Conservation (phyloP, 2,113 vertebrate species). For the Sylvietta virens region DNA sequence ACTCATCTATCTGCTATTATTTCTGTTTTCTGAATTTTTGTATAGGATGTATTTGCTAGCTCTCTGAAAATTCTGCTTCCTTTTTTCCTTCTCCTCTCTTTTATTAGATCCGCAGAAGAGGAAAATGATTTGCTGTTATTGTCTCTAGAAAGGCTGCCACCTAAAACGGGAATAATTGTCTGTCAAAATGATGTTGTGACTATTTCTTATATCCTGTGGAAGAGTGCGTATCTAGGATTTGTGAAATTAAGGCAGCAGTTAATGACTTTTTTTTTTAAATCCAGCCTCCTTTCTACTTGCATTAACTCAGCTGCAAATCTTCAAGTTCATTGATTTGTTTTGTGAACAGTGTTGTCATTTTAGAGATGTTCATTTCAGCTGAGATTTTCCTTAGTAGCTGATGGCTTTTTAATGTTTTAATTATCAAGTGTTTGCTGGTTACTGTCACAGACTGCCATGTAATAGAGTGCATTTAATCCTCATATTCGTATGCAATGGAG, state of each 20-base stretch:
- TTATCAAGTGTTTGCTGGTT: neutral
- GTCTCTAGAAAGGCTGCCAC: neutral
- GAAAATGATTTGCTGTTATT: neutral
- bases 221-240: fast-evolving
- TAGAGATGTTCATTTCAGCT: neutral
- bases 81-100: neutral
- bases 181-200: neutral
- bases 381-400: neutral
- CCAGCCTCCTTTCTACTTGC: neutral
- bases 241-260: neutral
- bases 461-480: neutral
- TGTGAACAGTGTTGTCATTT: neutral
- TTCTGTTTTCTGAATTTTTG: neutral
- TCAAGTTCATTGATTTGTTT: neutral
- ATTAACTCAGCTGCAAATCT: neutral
- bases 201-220: neutral
- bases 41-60: neutral
- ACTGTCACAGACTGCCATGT: neutral
- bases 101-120: neutral
- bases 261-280: neutral
- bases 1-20: neutral
- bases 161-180: neutral
- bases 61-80: neutral
- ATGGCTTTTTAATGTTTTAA: neutral
- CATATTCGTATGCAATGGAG: neutral